Evolutionary conservation across 2,113 vertebrate species (phyloP), one percentile per base, ranked within the genome.

Genomic region (Cynocephalus volans): DNA sequence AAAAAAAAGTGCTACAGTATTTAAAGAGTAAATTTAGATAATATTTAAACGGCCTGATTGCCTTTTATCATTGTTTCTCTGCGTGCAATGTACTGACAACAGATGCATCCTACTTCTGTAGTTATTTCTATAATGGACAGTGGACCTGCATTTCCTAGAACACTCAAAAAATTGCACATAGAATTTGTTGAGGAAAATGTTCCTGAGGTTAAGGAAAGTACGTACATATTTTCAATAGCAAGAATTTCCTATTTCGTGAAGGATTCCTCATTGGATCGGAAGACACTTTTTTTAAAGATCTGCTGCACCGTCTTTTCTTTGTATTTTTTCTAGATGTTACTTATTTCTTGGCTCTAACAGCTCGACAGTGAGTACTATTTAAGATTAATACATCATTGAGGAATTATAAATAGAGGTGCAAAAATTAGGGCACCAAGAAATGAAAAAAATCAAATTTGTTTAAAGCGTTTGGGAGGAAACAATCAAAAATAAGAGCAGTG

Each of bases 351-450:
- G 5, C 13, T 85, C 28, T 77, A 84, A 77, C 23, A 87, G 21
- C 48, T 95, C 8, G 26, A 56, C 56, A 41, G 17, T 50, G n/a
- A 67, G 21, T 73, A 23, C n/a, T 83, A 45, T 52, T 45, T 83
- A 62, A 83, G 58, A n/a, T 90, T 70, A 69, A 84, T 88, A 75
- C 54, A 90, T 69, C 36, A 50, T 21, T 17, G 15, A 82, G 2
- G 24, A 72, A 85, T 91, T 33, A 80, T 23, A 93, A 83, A 64
- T 18, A 36, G 9, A 69, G 36, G 18, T 80, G 36, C 4, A 86
- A 89, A 82, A 87, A 73, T 73, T 26, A 93, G 45, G 13, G 5
- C 62, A 60, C 56, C 12, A 76, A 75, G 23, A 92, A 84, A 50
- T 56, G 3, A 52, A 88, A 81, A 72, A 17, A 60, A 48, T 83